Conservation (phyloP, 1,140 invertebrate genomes). For the Drosophila quadrilineata region DNA sequence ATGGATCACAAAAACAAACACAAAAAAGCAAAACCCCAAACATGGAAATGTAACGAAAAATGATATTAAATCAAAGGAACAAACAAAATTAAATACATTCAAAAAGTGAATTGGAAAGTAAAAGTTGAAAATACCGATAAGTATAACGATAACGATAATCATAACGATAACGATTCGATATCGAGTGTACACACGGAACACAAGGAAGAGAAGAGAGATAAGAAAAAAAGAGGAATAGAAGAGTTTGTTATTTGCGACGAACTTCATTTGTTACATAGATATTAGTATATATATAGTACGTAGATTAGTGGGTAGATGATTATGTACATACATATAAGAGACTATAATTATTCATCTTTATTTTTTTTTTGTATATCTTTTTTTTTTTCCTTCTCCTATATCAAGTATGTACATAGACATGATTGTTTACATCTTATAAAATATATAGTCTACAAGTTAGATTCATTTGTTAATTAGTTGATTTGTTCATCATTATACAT, state of each 20-base stretch:
- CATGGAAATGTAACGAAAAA: neutral
- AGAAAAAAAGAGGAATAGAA: constrained; percentile 71
- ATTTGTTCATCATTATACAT: constrained; percentile 5
- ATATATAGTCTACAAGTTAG: neutral
- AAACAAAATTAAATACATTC: constrained; percentile 8
- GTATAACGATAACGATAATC: constrained; percentile 11
- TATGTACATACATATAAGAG: constrained; percentile 1
- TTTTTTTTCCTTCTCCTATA: neutral
- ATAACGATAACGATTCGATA: constrained; percentile 6
- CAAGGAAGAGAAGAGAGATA: constrained; percentile 70
- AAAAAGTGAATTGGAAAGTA: constrained; percentile 26
- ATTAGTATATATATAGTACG: neutral
- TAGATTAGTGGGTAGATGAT: no score
- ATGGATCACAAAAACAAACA: constrained; percentile 49
- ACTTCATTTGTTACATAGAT: constrained; percentile 23
- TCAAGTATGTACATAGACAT: constrained; percentile 30
- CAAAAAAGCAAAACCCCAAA: constrained; percentile 27
- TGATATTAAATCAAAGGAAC: neutral
- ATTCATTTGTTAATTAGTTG: constrained; percentile 7
- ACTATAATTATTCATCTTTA: neutral
- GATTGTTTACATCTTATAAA: constrained; percentile 15
- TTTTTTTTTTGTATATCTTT: neutral
- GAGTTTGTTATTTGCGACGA: constrained; percentile 67
- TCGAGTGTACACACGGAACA: constrained; percentile 39
- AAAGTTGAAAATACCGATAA: neutral